Conservation (phyloP, 1,140 invertebrate species). For the Ceratitis capitata region DNA sequence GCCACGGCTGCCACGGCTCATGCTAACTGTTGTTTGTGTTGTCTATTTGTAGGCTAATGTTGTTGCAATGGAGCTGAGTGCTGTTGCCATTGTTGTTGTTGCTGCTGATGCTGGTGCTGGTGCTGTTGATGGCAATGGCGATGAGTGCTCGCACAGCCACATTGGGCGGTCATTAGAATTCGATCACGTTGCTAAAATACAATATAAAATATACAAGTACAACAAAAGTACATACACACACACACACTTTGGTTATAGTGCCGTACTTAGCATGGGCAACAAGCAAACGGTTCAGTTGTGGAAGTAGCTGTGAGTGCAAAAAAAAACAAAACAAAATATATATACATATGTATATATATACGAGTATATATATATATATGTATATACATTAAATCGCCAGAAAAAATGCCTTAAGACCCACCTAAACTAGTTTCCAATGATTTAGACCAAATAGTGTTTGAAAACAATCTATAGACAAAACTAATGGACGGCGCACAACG, state of each 20-base stretch:
- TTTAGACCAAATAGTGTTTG: constrained; percentile 48
- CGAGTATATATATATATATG: too few species aligned
- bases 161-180: constrained; percentile 66
- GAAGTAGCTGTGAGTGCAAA: neutral
- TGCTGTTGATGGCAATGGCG: constrained; percentile 45
- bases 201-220: constrained; percentile 45
- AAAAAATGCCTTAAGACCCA: constrained; percentile 49
- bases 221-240: constrained; percentile 54
- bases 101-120: neutral
- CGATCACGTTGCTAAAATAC: constrained; percentile 46
- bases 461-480: neutral
- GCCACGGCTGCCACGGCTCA: neutral
- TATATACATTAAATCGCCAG: too few species aligned
- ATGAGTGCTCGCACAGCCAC: constrained; percentile 65
- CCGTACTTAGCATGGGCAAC: neutral
- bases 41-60: neutral
- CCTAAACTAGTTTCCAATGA: constrained; percentile 61
- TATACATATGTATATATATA: too few species aligned
- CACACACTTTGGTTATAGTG: constrained; percentile 39
- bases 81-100: neutral
- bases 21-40: neutral
- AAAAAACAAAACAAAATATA: neutral
- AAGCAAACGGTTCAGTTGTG: neutral
- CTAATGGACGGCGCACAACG: constrained; percentile 1
- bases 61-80: neutral